Percentiles rank a stretch among this genome's conserved stretches.
phyloP scores from a whole-genome alignment of 2,113 vertebrate genomes.

The Garra rufa region DNA sequence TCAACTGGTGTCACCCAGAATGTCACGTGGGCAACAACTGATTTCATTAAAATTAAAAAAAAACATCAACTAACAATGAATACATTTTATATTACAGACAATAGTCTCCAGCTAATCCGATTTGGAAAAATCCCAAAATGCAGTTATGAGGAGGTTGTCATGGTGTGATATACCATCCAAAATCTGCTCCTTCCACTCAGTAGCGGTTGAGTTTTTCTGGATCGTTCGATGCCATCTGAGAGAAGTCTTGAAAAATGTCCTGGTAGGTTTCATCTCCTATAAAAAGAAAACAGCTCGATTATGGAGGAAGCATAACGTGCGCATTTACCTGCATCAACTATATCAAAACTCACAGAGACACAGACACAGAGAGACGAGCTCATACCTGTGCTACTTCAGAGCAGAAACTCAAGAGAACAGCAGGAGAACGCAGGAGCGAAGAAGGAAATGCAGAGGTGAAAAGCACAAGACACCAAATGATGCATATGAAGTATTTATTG shows the following conservation, averaged over 20 bases:
- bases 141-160: background rate
- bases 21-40: background rate
- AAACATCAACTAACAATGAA: background rate
- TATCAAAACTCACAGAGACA: background rate
- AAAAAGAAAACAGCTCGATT: constrained; percentile 15
- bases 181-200: background rate
- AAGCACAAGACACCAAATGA: constrained; percentile 28
- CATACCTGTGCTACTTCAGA: constrained; percentile 41
- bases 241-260: constrained; percentile 98
- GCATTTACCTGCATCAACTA: background rate
- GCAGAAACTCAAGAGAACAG: constrained; percentile 52
- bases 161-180: background rate
- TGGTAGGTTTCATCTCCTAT: constrained; percentile 97
- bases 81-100: background rate
- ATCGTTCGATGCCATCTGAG: constrained; percentile 97
- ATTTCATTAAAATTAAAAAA: background rate
- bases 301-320: background rate
- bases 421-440: background rate
- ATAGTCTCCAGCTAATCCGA: no score
- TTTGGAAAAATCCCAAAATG: background rate
- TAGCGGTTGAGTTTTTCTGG: constrained; percentile 94
- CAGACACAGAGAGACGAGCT: constrained; percentile 45
- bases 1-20: background rate
- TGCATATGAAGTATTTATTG: constrained; percentile 12
- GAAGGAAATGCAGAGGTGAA: constrained; percentile 24